These are phyloP conservation scores for Acanthopleura granulata DNA, from an alignment of 2,888 invertebrate species.

Conservation along the genomic window DNA sequence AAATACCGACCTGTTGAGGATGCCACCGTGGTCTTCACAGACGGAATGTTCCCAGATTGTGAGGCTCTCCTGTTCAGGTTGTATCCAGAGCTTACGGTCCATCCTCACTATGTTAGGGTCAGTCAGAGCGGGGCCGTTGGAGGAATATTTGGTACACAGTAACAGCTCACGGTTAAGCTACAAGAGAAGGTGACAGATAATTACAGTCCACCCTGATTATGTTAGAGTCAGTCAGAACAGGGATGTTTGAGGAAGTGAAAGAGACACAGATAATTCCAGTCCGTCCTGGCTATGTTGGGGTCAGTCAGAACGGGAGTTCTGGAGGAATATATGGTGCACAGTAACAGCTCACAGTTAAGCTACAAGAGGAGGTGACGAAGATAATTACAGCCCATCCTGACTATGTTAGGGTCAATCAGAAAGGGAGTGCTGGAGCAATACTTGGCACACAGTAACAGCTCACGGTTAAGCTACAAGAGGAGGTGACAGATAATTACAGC, in stretches of 20 bases:
- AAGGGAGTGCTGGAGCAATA: too few relatives aligned
- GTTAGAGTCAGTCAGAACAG: too few relatives aligned
- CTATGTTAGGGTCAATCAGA: too few relatives aligned
- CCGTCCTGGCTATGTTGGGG: too few relatives aligned
- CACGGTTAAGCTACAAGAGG: too few relatives aligned
- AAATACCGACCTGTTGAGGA: neutral
- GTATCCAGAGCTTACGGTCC: neutral
- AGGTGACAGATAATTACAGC: too few relatives aligned
- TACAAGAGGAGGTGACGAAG: too few relatives aligned
- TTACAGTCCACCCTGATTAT: too few relatives aligned
- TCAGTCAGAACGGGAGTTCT: neutral
- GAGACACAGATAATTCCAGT: neutral
- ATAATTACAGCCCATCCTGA: neutral
- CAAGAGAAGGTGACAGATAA: neutral
- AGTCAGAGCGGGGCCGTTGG: neutral
- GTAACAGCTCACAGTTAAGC: too few relatives aligned
- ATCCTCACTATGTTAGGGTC: conserved; percentile 11
- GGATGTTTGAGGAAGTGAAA: too few relatives aligned
- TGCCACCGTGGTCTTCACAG: neutral
- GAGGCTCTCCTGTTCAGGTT: neutral
- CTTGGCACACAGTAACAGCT: too few relatives aligned
- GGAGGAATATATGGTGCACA: too few relatives aligned
- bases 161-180: neutral
- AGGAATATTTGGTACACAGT: neutral
- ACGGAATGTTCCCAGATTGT: neutral